Evolutionary conservation across 2,888 invertebrate genomes (phyloP).

Genomic region (Eupithecia subumbrata): DNA sequence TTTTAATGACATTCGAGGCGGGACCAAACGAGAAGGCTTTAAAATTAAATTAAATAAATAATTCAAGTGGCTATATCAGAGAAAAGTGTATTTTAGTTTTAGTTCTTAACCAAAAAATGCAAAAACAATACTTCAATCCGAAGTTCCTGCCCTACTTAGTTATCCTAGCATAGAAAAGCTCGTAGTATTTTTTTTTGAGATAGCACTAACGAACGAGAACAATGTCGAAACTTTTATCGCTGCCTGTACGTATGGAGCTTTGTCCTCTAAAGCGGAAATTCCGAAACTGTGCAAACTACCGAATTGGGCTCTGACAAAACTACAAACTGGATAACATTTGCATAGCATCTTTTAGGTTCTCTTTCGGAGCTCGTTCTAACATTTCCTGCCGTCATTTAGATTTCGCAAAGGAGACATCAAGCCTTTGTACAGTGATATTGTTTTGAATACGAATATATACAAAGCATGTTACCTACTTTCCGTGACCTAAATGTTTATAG

Average conservation of each 20-base stretch:
- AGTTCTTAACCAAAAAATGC: not conserved
- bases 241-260: conserved; percentile 25
- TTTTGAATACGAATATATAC: conserved; percentile 15
- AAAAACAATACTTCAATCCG: not conserved
- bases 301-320: conserved; percentile 46
- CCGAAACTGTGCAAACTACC: conserved; percentile 48
- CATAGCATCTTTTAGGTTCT: conserved; percentile 48
- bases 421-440: conserved; percentile 21
- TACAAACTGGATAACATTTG: conserved; percentile 51
- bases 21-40: too few relatives aligned
- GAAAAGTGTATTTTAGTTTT: too few relatives aligned
- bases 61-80: not conserved
- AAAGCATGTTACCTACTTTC: not conserved
- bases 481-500: conserved; percentile 1
- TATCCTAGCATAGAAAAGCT: not conserved
- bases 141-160: not conserved
- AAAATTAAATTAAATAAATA: too few relatives aligned
- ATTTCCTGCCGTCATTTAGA: conserved; percentile 44
- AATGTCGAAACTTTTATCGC: not conserved
- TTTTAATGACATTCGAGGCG: too few relatives aligned
- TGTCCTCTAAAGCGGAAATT: conserved; percentile 39
- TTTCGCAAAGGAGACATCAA: conserved; percentile 36
- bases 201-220: conserved; percentile 1
- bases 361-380: conserved; percentile 38
- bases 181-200: not conserved